These are phyloP conservation scores for Leucopternis melanops DNA, from an alignment of 2,113 vertebrate genomes.

Conservation along the genomic window DNA sequence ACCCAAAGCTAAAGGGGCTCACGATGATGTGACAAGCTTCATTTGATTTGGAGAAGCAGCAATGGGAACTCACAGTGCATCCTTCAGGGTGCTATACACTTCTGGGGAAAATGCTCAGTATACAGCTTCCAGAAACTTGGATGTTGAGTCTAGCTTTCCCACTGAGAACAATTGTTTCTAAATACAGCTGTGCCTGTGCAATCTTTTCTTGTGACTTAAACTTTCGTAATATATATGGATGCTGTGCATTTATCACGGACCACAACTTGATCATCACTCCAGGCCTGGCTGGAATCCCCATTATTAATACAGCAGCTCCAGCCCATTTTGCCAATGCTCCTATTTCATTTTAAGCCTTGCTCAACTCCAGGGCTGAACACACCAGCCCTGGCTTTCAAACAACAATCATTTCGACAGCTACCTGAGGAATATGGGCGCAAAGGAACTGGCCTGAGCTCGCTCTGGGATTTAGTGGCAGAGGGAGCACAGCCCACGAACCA, in stretches of 20 bases:
- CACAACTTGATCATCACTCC: neutral
- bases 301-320: neutral
- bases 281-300: neutral
- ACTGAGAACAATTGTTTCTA: neutral
- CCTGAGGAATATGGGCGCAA: rapidly evolving
- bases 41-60: neutral
- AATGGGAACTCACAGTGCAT: neutral
- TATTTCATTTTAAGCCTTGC: neutral
- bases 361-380: neutral
- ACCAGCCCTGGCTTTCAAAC: neutral
- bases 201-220: neutral
- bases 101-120: neutral
- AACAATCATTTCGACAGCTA: neutral
- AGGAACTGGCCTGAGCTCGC: neutral
- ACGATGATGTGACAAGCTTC: neutral
- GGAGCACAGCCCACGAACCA: neutral
- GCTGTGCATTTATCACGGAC: neutral
- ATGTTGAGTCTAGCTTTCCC: neutral
- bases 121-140: neutral
- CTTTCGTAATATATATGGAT: neutral
- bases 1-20: neutral
- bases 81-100: neutral
- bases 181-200: neutral
- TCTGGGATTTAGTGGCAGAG: neutral
- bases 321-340: neutral